Base-by-base conservation (phyloP, 2,888 invertebrate genomes). In the Conus canariensis region DNA sequence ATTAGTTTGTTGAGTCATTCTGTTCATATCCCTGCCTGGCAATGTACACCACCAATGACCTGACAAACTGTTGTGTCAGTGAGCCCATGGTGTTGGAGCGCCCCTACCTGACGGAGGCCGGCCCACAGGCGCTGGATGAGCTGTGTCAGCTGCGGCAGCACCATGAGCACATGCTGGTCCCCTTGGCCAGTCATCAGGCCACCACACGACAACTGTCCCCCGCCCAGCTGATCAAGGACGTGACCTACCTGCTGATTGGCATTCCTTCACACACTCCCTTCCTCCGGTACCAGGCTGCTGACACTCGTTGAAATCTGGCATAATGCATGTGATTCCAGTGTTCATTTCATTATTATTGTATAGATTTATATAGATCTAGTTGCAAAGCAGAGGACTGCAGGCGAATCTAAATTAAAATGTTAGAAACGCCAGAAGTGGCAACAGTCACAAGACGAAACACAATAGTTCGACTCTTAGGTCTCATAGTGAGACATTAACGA, bases 101-200 rank as follows among this genome's bases (percentile, higher is more conserved):
- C 70, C 95, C 95, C 9, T 95, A 93, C 91, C 92, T 96, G 56
- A 94, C 95, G 58, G 95, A 96, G 88, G 94, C 95, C 22, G 96
- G 96, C 12, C 92, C 94, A 1, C 90, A 92, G 58, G 95, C 92
- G 8, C 92, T 95, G 88, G 95, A 95, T 88, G 91, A 94, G 60
- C 92, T 95, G 92, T 92, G 93, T 90, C 90, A 90, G 22, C 90
- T 92, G 82, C 93, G 93, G 88, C 83, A 91, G 85, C 89, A 91
- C 16, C 92, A 93, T 59, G 88, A 95, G 86, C 90, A 90, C n/a
- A 90, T 94, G 22, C 87, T 95, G 7, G 93, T 92, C 85, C 94
- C 94, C 1, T 89, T 90, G 3, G 88, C 89, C 6, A 60, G 93
- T 7, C 22, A 58, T 10, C 60, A 91, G 9, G 89, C 92, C 0